Base-by-base conservation (phyloP, 2,888 invertebrate species). In the Drosophila incognita region DNA sequence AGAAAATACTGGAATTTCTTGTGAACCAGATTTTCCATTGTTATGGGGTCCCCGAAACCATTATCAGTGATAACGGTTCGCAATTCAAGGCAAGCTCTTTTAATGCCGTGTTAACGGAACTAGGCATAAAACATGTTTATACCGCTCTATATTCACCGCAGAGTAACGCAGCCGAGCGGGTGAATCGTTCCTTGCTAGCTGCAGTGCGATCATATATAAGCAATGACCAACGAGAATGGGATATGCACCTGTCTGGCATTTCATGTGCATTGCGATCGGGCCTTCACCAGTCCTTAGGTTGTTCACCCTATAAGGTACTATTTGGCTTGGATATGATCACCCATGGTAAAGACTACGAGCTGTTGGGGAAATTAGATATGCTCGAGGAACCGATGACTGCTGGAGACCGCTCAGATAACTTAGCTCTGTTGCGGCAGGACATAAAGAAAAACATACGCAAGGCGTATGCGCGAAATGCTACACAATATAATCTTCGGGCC, bases 191-290 rank as follows among this genome's bases (percentile, higher is more conserved):
- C 6, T n/a, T 53, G 15, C 24, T 53, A 8, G 53, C 53, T 6
- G 36, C 35, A 8, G 18, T 52, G 6, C 52, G 52, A 1, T 42
- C 76, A 0, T 71, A 62, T 48, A 15, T 79, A 11, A 54, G 58
- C 8, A 53, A 67, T 4, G 67, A 73, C 29, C 76, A 78, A 11
- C 63, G 36, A 0, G 33, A 49, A 31, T 74, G 76, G 76, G 79
- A 74, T 18, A 29, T 18, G 29, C 29, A 49, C 18, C 29, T 49
- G 15, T 29, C 49, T 6, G 49, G 49, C 18, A 49, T 49, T 49
- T 29, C 49, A 1, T 48, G 21, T 24, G n/a, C 42, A 6, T 15
- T 48, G 13, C 2, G 48, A 15, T 48, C 49, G 3, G 49, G 27
- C 8, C 49, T 49, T 11, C 49, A 49, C 18, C 49, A 29, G 4